A percentile compares a stretch with the other conserved stretches of the same genome.
Evolutionary conservation across 2,888 invertebrate genomes (phyloP).

Genomic region (Lasioglossum figueresi): DNA sequence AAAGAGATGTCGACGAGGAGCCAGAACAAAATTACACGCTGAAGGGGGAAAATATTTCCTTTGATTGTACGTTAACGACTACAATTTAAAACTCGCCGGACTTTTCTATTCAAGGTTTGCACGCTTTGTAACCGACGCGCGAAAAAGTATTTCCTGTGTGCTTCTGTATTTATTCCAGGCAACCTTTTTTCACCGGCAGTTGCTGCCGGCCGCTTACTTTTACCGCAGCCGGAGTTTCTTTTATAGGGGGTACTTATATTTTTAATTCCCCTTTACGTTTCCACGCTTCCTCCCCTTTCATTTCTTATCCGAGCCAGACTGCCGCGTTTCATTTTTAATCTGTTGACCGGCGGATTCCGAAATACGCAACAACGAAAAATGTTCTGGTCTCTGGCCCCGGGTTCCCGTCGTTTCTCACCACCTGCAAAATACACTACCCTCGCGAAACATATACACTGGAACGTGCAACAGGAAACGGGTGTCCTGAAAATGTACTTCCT

Average conservation of each 20-base stretch:
- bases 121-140: conserved; percentile 24
- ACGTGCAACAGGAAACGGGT: too few relatives aligned
- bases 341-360: conserved; percentile 38
- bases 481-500: too few relatives aligned
- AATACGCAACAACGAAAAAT: conserved; percentile 39
- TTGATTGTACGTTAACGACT: conserved; percentile 26
- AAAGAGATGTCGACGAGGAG: background rate
- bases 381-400: conserved; percentile 14
- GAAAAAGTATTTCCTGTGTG: conserved; percentile 48
- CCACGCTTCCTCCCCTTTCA: background rate
- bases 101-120: conserved; percentile 13
- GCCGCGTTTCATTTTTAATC: conserved; percentile 50
- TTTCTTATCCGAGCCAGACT: conserved; percentile 23
- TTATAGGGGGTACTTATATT: conserved; percentile 54
- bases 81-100: conserved; percentile 42
- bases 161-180: conserved; percentile 48
- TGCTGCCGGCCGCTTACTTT: conserved; percentile 30
- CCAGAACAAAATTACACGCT: background rate
- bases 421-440: background rate
- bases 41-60: conserved; percentile 9
- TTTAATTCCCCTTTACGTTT: conserved; percentile 56
- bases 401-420: background rate
- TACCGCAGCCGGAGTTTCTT: conserved; percentile 47
- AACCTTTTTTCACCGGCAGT: conserved; percentile 1
- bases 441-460: background rate